Evolutionary conservation across 2,888 invertebrate species (phyloP), one percentile per base, ranked within the genome.

Genomic region (Congeria kusceri): DNA sequence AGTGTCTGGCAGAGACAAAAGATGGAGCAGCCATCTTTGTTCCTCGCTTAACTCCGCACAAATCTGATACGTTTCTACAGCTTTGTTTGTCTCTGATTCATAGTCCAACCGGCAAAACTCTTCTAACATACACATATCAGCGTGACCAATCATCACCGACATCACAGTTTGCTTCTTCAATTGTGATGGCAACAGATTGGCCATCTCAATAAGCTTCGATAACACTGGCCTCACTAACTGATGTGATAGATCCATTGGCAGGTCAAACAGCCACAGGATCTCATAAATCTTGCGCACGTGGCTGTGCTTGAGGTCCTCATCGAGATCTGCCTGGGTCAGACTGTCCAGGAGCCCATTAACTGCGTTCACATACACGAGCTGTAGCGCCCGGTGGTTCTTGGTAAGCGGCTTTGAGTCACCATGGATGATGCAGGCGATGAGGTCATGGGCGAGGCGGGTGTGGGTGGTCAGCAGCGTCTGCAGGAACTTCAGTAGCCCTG

Each of bases 241-340:
- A 59, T 88, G 86, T 70, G 88, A 88, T 47, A 58, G 49, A 67
- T 86, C 86, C 5, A 87, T 77, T 5, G 83, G 78, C 18, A 89
- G 89, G 58, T 88, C 84, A 70, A 88, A 90, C 47, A 88, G 72
- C 4, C 89, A 80, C 11, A 91, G 65, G 27, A 91, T 77, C 39
- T 85, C 71, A 57, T 87, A 87, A 1, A 90, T 59, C 46, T 73
- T 85, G 3, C 69, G 56, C 15, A 67, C 61, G 39, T 58, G 77
- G 11, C 56, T 70, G 44, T 65, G 57, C 53, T 77, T 81, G 25
- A 65, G 46, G 13, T 80, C 76, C 32, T 57, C 39, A 56, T 79
- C 81, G n/a, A 80, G 58, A 47, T 81, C 77, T 25, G 73, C 65
- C 39, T 78, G 66, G 29, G 63, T 62, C 9, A 86, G 61, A 46